Percentiles rank a stretch among this genome's conserved stretches.
These are phyloP conservation scores for Anarhynchus alexandrinus DNA, from an alignment of 2,113 vertebrate species.

Conservation along the genomic window DNA sequence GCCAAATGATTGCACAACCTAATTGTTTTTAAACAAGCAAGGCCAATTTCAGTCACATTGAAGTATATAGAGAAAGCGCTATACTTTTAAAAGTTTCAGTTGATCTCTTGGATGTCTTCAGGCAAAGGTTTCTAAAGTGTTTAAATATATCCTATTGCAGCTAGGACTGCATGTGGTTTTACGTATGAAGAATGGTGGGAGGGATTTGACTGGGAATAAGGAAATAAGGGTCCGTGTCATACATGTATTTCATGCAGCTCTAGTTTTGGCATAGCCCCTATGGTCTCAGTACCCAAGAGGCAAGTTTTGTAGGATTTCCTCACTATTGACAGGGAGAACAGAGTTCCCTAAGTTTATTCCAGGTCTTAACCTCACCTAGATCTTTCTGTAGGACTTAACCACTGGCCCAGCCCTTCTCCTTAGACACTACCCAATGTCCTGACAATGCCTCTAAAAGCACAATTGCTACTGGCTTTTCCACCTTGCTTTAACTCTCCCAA, in stretches of 20 bases:
- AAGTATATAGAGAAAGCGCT: background rate
- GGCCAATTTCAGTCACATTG: background rate
- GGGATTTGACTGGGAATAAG: background rate
- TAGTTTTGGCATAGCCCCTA: background rate
- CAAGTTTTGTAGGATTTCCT: background rate
- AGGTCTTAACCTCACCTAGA: background rate
- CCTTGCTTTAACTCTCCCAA: background rate
- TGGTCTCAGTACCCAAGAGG: background rate
- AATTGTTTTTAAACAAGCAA: conserved; percentile 31
- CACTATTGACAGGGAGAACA: background rate
- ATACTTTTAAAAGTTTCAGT: background rate
- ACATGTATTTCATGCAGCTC: background rate
- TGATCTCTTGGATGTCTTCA: background rate
- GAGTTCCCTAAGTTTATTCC: background rate
- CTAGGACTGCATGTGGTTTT: background rate
- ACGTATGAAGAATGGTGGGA: background rate
- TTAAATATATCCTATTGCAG: background rate
- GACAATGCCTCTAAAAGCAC: background rate
- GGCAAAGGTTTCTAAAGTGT: background rate
- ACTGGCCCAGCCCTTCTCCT: background rate
- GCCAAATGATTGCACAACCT: conserved; percentile 35
- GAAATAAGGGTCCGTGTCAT: background rate
- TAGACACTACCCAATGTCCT: background rate
- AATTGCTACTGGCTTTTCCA: background rate
- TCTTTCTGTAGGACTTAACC: background rate